Base-by-base conservation (phyloP, 2,888 invertebrate genomes). In the Brachycybe producta region DNA sequence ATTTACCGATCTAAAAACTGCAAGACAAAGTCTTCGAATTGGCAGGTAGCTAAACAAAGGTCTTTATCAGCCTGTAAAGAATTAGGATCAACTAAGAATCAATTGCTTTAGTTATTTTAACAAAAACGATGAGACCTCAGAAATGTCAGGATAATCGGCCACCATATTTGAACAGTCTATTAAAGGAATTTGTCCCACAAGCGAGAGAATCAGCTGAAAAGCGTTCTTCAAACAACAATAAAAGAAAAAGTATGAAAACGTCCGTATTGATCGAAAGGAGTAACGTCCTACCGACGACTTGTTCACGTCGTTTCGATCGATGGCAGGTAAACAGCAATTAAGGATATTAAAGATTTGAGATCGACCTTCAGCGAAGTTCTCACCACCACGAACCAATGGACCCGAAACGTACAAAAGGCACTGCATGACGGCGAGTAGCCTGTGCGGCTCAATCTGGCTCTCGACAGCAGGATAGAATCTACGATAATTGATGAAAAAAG, bases 381-480 rank as follows among this genome's bases (percentile, higher is more conserved):
- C 61, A 38, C 66, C 61, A 23, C 70, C 67, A 55, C 66, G 64
- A 13, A 79, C 72, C 69, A 82, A 69, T 0, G 79, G 75, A 47
- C 82, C 70, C 1, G 80, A 79, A 5, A 84, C 77, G 0, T 81
- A 75, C 1, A 78, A 75, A 27, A 82, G 75, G 44, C 80, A 80
- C 50, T 76, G 73, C 74, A 85, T 76, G 0, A 80, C 76, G 1
- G 82, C 78, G 0, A 80, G 80, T 13, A 80, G 72, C 65, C 80
- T 80, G 64, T 91, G 87, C 0, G 92, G 91, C 65, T 94, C 91
- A 0, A 85, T 88, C 30, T 90, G 66, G 1, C 85, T 85, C 60
- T 86, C 85, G 62, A 92, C 69, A 0, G 86, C 80, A 1, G 79
- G 76, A 63, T 82, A 82, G 51, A 90, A 73, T 65, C 71, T 71